Percentiles rank a stretch among this genome's conserved stretches.
These are phyloP conservation scores for Phorcus lineatus DNA, from an alignment of 2,888 invertebrate species.

Conservation along the genomic window DNA sequence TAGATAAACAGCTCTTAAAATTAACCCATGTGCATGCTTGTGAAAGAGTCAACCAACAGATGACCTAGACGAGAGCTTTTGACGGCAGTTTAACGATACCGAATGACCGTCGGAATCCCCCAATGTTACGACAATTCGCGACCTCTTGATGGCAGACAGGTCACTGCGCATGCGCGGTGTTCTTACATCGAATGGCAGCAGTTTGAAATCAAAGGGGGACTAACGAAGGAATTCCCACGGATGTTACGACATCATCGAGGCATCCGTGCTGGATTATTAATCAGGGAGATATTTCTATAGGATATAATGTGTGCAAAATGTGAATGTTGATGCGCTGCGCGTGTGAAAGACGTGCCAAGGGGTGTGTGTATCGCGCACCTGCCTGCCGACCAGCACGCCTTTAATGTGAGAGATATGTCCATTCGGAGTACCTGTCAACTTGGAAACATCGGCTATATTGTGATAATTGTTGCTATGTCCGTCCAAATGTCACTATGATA, in stretches of 20 bases:
- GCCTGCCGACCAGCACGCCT: not conserved
- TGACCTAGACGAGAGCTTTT: too few relatives aligned
- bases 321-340: not conserved
- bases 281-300: slow-evolving; percentile 9
- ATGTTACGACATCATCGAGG: slow-evolving; percentile 34
- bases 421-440: slow-evolving; percentile 27
- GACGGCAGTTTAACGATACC: too few relatives aligned
- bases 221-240: slow-evolving; percentile 42
- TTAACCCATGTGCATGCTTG: too few relatives aligned
- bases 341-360: not conserved
- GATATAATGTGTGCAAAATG: slow-evolving; percentile 3
- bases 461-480: slow-evolving; percentile 26
- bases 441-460: not conserved
- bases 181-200: slow-evolving; percentile 47
- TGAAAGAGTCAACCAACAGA: too few relatives aligned
- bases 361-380: slow-evolving; percentile 1
- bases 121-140: not conserved
- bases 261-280: slow-evolving; percentile 26
- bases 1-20: too few relatives aligned
- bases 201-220: slow-evolving; percentile 40
- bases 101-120: slow-evolving; percentile 1
- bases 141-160: slow-evolving; percentile 7
- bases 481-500: slow-evolving; percentile 44
- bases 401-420: slow-evolving; percentile 24
- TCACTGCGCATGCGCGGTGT: slow-evolving; percentile 41